phyloP scores from a whole-genome alignment of 2,797 vertebrate genomes.

The Scarus forsteni region DNA sequence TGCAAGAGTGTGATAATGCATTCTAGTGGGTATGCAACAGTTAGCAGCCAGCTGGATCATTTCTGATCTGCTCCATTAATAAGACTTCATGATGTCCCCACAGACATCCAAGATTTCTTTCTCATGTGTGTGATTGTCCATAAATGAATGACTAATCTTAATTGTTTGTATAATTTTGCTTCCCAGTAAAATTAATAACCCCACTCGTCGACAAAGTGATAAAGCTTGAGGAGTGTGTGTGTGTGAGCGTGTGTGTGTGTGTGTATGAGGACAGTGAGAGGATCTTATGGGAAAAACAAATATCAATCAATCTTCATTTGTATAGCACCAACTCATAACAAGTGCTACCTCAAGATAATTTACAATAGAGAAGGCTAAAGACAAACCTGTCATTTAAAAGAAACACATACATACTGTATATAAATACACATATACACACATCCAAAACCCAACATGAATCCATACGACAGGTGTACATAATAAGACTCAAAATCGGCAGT shows the following conservation, averaged over 20 bases:
- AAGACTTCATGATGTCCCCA: slow-evolving; percentile 67
- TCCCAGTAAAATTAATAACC: slow-evolving; percentile 31
- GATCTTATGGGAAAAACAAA: background rate
- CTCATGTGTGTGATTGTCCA: slow-evolving; percentile 62
- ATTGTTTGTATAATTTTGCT: slow-evolving; percentile 63
- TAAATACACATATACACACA: too few relatives aligned
- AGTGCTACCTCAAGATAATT: too few relatives aligned
- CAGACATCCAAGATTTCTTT: slow-evolving; percentile 58
- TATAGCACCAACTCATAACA: too few relatives aligned
- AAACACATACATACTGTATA: too few relatives aligned
- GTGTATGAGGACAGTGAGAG: slow-evolving; percentile 8
- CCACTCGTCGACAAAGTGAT: slow-evolving; percentile 22
- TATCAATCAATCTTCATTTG: too few relatives aligned
- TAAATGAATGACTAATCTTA: slow-evolving; percentile 61
- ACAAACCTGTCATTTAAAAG: too few relatives aligned
- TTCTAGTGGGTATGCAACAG: slow-evolving; percentile 64
- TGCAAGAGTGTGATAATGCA: slow-evolving; percentile 75
- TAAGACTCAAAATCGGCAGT: too few relatives aligned
- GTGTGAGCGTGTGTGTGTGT: slow-evolving; percentile 24
- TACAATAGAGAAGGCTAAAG: too few relatives aligned
- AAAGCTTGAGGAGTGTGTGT: slow-evolving; percentile 6
- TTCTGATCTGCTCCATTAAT: slow-evolving; percentile 69
- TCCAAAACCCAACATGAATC: too few relatives aligned
- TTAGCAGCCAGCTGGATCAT: slow-evolving; percentile 61
- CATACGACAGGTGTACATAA: too few relatives aligned